Evolutionary conservation across 2,888 invertebrate genomes (phyloP), one percentile per base, ranked within the genome.

Genomic region (Mycalesis mineus): DNA sequence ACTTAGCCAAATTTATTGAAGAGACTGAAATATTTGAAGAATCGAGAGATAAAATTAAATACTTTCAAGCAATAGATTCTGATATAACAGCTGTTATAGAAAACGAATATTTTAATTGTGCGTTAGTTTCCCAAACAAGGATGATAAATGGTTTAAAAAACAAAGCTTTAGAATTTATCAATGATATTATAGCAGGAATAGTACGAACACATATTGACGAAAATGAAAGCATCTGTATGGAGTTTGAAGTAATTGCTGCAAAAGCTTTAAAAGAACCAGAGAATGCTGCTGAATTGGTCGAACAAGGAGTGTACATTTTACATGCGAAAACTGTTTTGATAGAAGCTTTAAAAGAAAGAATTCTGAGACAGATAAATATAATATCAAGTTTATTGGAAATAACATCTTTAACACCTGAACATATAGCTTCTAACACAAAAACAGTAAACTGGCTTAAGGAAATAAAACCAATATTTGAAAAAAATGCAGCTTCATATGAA

Each of bases 401-500:
- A 77, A 95, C 95, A 6, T 91, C 93, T 53, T 90, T 98, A 67
- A 90, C 92, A 5, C 85, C 91, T 22, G 93, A 95, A 45, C 97
- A 97, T 71, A 92, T 97, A 41, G 92, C 92, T 50, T 88, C 96
- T 2, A 97, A 97, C 73, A 93, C 95, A n/a, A 91, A 86, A 42
- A 96, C 96, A 0, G 93, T 98, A 0, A 94, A 94, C 66, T 97
- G 97, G 97, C 84, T 97, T 1, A 92, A 91, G 61, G 91, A 93
- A 37, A 96, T 98, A 50, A 93, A 94, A 71, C 94, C 95, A 0
- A 92, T 97, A 57, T 94, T 97, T 71, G 95, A 96, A 33, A 91
- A 91, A 68, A 96, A 96, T 77, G 94, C 95, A 49, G 92, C 92
- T 8, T 89, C 94, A 67, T 95, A 94, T 74, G 97, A 98, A 84